Evolutionary conservation across 2,888 invertebrate genomes (phyloP).

Genomic region (Erebia epiphron): DNA sequence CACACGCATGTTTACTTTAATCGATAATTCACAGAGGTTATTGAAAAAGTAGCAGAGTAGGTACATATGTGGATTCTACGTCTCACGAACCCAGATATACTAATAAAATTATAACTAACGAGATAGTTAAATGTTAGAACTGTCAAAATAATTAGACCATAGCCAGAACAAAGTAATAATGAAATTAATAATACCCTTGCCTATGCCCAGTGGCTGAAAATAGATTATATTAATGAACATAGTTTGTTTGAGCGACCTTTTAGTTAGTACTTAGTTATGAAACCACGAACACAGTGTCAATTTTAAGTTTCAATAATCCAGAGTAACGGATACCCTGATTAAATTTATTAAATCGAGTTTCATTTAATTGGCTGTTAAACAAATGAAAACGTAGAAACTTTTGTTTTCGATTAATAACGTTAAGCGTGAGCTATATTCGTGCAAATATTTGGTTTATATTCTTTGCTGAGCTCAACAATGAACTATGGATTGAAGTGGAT

Average conservation of each 20-base stretch:
- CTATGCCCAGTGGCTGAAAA: background rate
- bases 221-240: background rate
- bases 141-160: background rate
- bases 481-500: background rate
- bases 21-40: too few relatives aligned
- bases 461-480: background rate
- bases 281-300: background rate
- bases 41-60: too few relatives aligned
- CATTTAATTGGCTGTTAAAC: background rate
- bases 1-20: too few relatives aligned
- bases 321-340: conserved; percentile 1
- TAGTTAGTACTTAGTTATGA: background rate
- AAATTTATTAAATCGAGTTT: background rate
- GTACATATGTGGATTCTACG: too few relatives aligned
- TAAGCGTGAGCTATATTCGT: background rate
- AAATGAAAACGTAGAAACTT: background rate
- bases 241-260: background rate
- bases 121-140: background rate
- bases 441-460: background rate
- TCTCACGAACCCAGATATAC: too few relatives aligned
- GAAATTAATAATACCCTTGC: background rate
- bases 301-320: background rate
- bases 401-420: conserved; percentile 13
- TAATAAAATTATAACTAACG: too few relatives aligned
- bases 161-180: background rate